Percentiles rank a stretch among this genome's conserved stretches.
Conservation (phyloP, 2,797 vertebrate genomes). For the Odontamblyopus rebecca region DNA sequence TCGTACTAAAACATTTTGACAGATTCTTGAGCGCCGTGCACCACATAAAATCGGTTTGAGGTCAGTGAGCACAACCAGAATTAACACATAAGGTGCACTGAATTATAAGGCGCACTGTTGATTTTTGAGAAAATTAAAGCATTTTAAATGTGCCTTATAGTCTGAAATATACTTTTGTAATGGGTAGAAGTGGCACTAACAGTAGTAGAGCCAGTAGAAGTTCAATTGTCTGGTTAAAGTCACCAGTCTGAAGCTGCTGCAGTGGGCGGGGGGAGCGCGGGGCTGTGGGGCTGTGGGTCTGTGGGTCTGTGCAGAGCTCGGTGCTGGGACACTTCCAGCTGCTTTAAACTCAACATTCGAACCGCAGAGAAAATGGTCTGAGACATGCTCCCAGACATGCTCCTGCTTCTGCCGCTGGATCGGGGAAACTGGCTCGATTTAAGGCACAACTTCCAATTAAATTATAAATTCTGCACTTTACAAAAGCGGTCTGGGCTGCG, state of each 20-base stretch:
- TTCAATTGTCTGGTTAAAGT: conserved; percentile 28
- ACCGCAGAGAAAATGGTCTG: conserved; percentile 38
- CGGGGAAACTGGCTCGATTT: conserved; percentile 52
- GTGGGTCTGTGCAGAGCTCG: conserved; percentile 9
- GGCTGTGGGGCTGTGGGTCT: too few species aligned
- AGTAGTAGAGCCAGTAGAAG: conserved; percentile 35
- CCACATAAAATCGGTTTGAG: too few species aligned
- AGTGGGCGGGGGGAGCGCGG: background rate
- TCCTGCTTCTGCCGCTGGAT: conserved; percentile 31
- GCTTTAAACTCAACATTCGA: conserved; percentile 47
- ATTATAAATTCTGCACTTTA: conserved; percentile 52
- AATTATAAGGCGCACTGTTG: too few species aligned
- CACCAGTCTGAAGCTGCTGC: conserved; percentile 25
- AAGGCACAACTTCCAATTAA: conserved; percentile 43
- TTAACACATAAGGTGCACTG: too few species aligned
- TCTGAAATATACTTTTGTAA: too few species aligned
- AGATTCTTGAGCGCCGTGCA: too few species aligned
- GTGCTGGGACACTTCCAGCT: conserved; percentile 51
- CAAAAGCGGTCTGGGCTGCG: conserved; percentile 54
- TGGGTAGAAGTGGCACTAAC: background rate
- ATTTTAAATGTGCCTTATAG: too few species aligned
- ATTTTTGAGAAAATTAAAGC: too few species aligned
- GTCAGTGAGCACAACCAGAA: too few species aligned
- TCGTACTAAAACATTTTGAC: too few species aligned
- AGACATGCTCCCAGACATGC: conserved; percentile 13